These are phyloP conservation scores for Chydorus sphaericus DNA, from an alignment of 2,888 invertebrate species.

Conservation along the genomic window DNA sequence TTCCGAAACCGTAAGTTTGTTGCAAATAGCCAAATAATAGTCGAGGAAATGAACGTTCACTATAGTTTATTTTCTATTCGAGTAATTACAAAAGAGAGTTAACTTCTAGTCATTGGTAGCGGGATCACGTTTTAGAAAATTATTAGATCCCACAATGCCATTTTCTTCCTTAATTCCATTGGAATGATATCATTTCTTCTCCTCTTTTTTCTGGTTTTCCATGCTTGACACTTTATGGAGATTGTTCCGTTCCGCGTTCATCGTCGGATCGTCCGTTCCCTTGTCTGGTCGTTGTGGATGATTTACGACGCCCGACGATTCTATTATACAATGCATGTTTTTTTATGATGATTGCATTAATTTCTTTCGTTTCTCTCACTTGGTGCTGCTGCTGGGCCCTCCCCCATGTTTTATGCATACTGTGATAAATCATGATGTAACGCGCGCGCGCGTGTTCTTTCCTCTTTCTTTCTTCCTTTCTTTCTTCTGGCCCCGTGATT, in stretches of 20 bases:
- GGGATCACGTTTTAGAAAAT: no score
- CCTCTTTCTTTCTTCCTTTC: background rate
- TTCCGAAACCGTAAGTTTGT: background rate
- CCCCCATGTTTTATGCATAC: no score
- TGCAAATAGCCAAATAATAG: background rate
- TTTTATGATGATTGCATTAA: no score
- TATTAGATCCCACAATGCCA: background rate
- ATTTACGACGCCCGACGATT: background rate
- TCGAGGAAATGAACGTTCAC: background rate
- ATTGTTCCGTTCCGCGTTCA: no score
- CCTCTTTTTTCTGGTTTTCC: background rate
- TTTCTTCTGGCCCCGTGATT: background rate
- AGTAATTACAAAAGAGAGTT: background rate
- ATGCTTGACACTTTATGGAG: constrained; percentile 8
- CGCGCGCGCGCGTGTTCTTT: no score
- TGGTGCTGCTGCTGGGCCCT: no score
- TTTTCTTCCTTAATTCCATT: background rate
- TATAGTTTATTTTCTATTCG: background rate
- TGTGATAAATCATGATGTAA: no score
- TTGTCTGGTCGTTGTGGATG: background rate
- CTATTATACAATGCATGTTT: background rate
- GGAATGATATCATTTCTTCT: background rate
- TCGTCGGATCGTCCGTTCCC: background rate
- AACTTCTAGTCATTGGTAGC: no score
- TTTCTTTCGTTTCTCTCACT: no score